A percentile compares a stretch with the other conserved stretches of the same genome.
Conservation (phyloP, 1,140 invertebrate species). For the Littorina saxatilis region DNA sequence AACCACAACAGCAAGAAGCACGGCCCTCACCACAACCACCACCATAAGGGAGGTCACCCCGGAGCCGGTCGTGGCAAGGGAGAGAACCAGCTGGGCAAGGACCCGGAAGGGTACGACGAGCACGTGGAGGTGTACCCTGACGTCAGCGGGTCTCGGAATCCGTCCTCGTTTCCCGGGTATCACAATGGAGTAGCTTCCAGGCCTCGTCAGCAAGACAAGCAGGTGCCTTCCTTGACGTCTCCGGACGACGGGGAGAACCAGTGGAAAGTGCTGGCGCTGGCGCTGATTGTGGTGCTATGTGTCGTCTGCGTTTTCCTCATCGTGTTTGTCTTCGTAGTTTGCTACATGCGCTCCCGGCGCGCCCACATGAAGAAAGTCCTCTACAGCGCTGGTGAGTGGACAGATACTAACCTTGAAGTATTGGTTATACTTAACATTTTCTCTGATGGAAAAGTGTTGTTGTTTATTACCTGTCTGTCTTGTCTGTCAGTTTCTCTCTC, state of each 20-base stretch:
- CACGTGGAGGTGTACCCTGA: no score
- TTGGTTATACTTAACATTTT: no score
- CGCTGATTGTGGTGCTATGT: conserved; percentile 32
- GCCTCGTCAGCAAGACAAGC: no score
- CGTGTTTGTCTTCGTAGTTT: conserved; percentile 34
- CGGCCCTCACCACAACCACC: neutral
- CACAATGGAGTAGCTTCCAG: no score
- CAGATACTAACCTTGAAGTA: neutral
- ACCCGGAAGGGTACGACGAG: no score
- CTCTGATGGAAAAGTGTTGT: no score
- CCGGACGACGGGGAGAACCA: neutral
- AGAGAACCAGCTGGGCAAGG: neutral
- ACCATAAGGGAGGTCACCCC: neutral
- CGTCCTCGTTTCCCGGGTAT: no score
- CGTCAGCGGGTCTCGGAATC: no score
- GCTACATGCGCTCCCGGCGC: conserved; percentile 13
- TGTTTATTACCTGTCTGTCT: neutral
- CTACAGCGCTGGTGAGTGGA: conserved; percentile 22
- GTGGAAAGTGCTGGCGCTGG: conserved; percentile 35
- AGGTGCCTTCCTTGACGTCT: neutral
- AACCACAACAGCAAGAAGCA: no score
- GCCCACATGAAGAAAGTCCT: conserved; percentile 20
- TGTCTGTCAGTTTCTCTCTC: neutral
- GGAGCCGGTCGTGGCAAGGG: neutral
- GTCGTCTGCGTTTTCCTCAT: conserved; percentile 35